Conservation (phyloP, 2,888 invertebrate genomes). For the Ormyrus pomaceus region DNA sequence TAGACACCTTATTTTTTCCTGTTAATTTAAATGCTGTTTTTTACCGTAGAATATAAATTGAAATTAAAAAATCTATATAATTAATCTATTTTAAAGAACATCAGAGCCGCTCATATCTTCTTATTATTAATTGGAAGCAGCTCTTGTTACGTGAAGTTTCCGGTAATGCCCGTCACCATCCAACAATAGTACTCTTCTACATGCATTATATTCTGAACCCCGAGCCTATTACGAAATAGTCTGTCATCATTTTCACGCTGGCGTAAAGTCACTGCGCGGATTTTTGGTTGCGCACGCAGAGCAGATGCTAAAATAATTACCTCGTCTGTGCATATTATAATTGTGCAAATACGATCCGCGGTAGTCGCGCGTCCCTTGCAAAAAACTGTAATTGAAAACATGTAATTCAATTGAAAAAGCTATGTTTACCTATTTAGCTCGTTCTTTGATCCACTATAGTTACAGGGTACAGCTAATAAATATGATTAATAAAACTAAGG, state of each 20-base stretch:
- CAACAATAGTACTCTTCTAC: constrained; percentile 25
- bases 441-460: too few relatives aligned
- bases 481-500: too few relatives aligned
- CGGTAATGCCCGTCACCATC: constrained; percentile 18
- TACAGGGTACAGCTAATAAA: too few relatives aligned
- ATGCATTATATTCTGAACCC: background rate
- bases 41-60: too few relatives aligned
- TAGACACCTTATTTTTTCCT: too few relatives aligned
- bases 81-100: background rate
- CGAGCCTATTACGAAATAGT: constrained; percentile 2
- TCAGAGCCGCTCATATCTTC: background rate
- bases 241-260: constrained; percentile 22
- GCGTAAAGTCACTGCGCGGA: background rate
- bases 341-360: constrained; percentile 2
- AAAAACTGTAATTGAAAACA: background rate
- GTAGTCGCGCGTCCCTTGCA: background rate
- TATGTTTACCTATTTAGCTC: background rate
- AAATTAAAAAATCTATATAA: too few relatives aligned
- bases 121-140: constrained; percentile 7
- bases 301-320: constrained; percentile 29
- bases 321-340: constrained; percentile 8
- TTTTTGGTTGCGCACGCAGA: too few relatives aligned
- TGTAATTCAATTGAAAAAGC: background rate
- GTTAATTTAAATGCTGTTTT: too few relatives aligned
- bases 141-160: constrained; percentile 39